Evolutionary conservation across 2,888 invertebrate genomes (phyloP).

Genomic region (Germaria angustata): DNA sequence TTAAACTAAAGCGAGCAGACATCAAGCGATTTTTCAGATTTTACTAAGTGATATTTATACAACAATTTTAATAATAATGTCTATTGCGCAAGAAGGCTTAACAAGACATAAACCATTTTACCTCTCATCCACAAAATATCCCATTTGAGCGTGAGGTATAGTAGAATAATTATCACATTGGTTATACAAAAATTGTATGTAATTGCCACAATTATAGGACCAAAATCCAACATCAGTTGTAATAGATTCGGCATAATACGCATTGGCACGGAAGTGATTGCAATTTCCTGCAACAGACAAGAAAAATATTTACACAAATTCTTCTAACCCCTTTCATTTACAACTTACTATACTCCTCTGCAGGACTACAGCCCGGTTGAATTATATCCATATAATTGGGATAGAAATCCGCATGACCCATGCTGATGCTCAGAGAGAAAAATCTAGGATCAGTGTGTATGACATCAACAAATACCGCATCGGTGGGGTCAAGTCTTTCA

Average conservation of each 20-base stretch:
- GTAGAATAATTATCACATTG: constrained; percentile 78
- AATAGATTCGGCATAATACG: constrained; percentile 83
- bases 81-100: no score
- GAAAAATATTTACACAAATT: constrained; percentile 25
- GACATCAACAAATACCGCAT: constrained; percentile 84
- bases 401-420: constrained; percentile 83
- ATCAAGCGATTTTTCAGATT: no score
- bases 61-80: no score
- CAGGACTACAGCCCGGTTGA: constrained; percentile 82
- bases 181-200: constrained; percentile 81
- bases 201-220: constrained; percentile 81
- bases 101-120: constrained; percentile 68
- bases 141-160: constrained; percentile 79
- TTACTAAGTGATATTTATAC: no score
- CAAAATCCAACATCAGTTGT: constrained; percentile 82
- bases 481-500: constrained; percentile 82
- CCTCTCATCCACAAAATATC: constrained; percentile 81
- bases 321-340: neutral
- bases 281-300: constrained; percentile 79
- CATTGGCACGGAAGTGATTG: constrained; percentile 82
- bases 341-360: constrained; percentile 69
- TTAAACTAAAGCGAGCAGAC: no score
- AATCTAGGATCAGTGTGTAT: constrained; percentile 84
- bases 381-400: constrained; percentile 81
- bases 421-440: constrained; percentile 81